Evolutionary conservation across 2,888 invertebrate species (phyloP).

Genomic region (Sphinx pinastri): DNA sequence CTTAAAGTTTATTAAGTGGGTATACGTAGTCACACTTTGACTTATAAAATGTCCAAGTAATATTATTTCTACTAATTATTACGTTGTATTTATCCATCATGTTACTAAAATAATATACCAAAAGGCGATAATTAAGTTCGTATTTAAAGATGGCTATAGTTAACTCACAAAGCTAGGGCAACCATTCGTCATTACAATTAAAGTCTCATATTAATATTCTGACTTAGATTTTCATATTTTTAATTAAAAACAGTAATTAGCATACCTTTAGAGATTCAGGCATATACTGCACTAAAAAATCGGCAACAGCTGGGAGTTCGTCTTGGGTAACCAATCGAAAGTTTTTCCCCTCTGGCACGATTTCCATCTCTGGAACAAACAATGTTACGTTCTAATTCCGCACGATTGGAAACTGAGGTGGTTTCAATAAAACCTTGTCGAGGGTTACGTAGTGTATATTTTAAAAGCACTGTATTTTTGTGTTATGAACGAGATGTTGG

Average conservation of each 20-base stretch:
- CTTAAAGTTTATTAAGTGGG: too few relatives aligned
- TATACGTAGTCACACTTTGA: too few relatives aligned
- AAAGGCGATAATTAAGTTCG: too few relatives aligned
- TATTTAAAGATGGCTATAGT: too few relatives aligned
- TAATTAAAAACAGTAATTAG: not conserved
- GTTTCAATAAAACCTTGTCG: not conserved
- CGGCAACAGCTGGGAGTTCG: slow-evolving; percentile 92
- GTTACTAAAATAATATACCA: too few relatives aligned
- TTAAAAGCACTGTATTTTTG: not conserved
- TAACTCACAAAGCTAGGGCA: too few relatives aligned
- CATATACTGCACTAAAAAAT: slow-evolving; percentile 91
- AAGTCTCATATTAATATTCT: too few relatives aligned
- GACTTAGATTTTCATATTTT: too few relatives aligned
- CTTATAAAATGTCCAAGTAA: too few relatives aligned
- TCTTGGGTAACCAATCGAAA: slow-evolving; percentile 94
- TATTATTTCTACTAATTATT: too few relatives aligned
- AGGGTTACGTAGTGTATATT: not conserved
- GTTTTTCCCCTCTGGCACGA: slow-evolving; percentile 93
- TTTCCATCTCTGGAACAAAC: slow-evolving; percentile 90
- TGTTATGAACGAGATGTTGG: not conserved
- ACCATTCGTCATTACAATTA: too few relatives aligned
- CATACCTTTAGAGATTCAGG: slow-evolving; percentile 94
- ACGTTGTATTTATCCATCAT: too few relatives aligned
- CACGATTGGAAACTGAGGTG: not conserved
- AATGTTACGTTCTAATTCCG: not conserved